Evolutionary conservation across 2,797 vertebrate genomes (phyloP), one percentile per base, ranked within the genome.

Genomic region (Onychomys arenicola): DNA sequence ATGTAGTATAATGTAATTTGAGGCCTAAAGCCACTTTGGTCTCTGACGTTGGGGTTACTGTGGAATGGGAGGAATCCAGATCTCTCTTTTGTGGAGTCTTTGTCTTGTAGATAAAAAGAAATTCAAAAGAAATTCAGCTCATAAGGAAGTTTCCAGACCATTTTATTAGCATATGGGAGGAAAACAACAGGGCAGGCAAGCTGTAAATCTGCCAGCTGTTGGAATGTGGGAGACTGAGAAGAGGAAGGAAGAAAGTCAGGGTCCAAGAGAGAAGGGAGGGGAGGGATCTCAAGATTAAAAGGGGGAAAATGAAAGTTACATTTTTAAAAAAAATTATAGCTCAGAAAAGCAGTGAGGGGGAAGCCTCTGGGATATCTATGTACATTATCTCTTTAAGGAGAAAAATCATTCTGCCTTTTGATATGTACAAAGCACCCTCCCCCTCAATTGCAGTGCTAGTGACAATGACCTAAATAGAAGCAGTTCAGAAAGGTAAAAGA

Each of bases 1-100:
- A 13, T 49, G 34, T 3, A 92, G 10, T 87, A 2, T 85, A 94
- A 94, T 83, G 4, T 85, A 95, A 89, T 93, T 94, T 94, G 86
- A 94, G 63, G 13, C 23, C 92, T 59, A 46, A 23, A 55, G 19
- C 16, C n/a, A 57, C 29, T 87, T 32, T 63, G 55, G 55, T 49
- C 10, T 40, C 69, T 37, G 43, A 92, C 2, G 37, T 65, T 89
- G 71, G 52, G 29, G 49, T 87, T 87, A 73, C 14, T 29, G 25
- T 40, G n/a, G 67, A 73, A 73, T 71, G n/a, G 25, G 16, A 73
- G 32, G 49, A 57, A 57, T 87, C 25, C 67, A 29, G 85, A 14
- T 57, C 23, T 75, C 69, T 73, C 32, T 59, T 88, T 75, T 17
- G 37, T 59, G 14, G 55, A 83, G 14, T 63, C 7, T 83, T 63